Base-by-base conservation (phyloP, 2,888 invertebrate species). In the Eristalis intricaria region DNA sequence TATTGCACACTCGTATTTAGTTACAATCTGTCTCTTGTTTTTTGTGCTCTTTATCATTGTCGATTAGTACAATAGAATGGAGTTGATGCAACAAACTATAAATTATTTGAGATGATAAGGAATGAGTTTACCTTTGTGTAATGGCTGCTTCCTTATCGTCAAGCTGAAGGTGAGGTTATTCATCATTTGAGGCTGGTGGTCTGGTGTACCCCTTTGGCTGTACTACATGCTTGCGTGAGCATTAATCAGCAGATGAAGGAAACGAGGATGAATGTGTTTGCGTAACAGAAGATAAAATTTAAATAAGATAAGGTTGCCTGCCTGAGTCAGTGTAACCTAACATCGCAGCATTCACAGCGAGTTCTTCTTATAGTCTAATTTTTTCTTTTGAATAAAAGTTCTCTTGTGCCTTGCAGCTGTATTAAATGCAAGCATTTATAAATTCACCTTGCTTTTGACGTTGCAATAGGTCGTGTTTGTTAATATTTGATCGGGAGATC, bases 241-340 rank as follows among this genome's bases (percentile, higher is more conserved):
- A 50, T 19, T 50, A 50, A 19, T 50, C 50, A 50, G 50, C 19
- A 19, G 50, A 50, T 50, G 50, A 50, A 43, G n/a, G 43, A 50
- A 19, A 81, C 66, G 63, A 76, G 71, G 68, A 85, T 85, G 63
- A 71, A 43, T 76, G 66, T 85, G 76, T 85, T 85, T 85, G 63
- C 29, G 5, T 7, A 80, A 56, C 7, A 75, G 64, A 78, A 64
- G 74, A 50, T 66, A 38, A 65, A 74, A 80, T 61, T 70, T 69
- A 69, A 74, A 32, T 65, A 43, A 65, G 50, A 84, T 61, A 23
- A 65, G 58, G 35, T 50, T 63, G 13, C 58, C 29, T 73, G 56
- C 35, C 56, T 68, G 43, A 70, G 65, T 10, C 7, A 70, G 22
- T 29, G 26, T n/a, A 63, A 50, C 22, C 19, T 26, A 40, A 61